Evolutionary conservation across 1,140 invertebrate species (phyloP).

Genomic region (Leptoteleia sp.): DNA sequence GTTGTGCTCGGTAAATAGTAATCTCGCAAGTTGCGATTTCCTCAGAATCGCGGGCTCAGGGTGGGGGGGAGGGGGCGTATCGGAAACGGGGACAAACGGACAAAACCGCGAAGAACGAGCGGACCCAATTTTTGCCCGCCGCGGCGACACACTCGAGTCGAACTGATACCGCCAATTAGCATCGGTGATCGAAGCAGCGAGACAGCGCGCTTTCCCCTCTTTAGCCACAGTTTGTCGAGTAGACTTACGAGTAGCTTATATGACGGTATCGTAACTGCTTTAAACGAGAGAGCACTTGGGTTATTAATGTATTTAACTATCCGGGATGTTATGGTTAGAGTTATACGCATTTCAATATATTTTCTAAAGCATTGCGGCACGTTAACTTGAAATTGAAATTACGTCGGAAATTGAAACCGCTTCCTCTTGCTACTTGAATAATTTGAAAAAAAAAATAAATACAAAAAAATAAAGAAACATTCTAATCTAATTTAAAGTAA

Average conservation of each 20-base stretch:
- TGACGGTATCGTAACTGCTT: conserved; percentile 37
- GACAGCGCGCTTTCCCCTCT: conserved; percentile 31
- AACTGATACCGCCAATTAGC: conserved; percentile 57
- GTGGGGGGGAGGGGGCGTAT: no score
- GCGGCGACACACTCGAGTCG: conserved; percentile 24
- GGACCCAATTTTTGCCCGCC: conserved; percentile 24
- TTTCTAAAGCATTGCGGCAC: conserved; percentile 7
- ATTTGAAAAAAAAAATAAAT: neutral
- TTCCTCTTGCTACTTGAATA: neutral
- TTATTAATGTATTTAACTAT: conserved; percentile 50
- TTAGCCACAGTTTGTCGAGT: conserved; percentile 32
- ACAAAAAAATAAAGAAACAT: no score
- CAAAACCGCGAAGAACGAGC: no score
- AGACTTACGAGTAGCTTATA: conserved; percentile 44
- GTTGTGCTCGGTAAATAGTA: no score
- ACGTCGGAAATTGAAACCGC: conserved; percentile 10
- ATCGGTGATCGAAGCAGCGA: conserved; percentile 36
- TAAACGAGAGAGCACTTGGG: conserved; percentile 38
- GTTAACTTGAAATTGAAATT: conserved; percentile 13
- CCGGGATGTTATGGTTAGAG: conserved; percentile 11
- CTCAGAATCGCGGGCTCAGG: no score
- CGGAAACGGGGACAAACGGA: no score
- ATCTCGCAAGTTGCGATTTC: neutral
- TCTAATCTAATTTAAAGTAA: neutral
- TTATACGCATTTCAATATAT: conserved; percentile 6